Base-by-base conservation (phyloP, 2,888 invertebrate species). In the Andrena praecox region DNA sequence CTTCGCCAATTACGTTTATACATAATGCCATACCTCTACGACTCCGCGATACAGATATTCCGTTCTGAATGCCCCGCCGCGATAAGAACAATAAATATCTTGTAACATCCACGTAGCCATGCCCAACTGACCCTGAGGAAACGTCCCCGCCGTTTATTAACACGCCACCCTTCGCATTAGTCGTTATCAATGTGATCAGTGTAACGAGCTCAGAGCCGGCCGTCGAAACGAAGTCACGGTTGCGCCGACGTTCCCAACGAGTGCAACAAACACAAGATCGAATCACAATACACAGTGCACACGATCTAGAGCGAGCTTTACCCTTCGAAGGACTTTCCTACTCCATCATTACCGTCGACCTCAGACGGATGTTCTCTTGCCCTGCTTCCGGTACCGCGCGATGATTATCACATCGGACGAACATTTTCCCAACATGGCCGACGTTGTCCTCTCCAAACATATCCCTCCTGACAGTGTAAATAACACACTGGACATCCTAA, bases 141-240 rank as follows among this genome's bases (percentile, higher is more conserved):
- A 68, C 12, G 6, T 48, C 12, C 33, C n/a, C 8, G n/a, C 24
- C 60, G 16, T 27, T 75, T 68, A 68, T 75, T 60, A 60, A 60
- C 68, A 60, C 74, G 60, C 60, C 27, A 68, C 60, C 33, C 2
- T 16, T 33, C 50, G 50, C 74, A 74, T 66, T 66, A 74, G 7
- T 16, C 16, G 24, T 60, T 68, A 68, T 74, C 48, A n/a, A 33
- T 60, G 24, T 68, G 60, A 68, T 50, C 31, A 60, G 60, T 27
- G 33, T 42, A 42, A 42, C 42, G 42, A 42, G 42, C 10, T 20
- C 33, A n/a, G 60, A 67, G 50, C 52, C 59, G 24, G 42, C n/a
- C n/a, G 6, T 29, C 10, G 33, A 68, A 60, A 66, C 12, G 50
- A 12, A 75, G 60, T 35, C 50, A 35, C 24, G 12, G 33, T 29